phyloP scores from a whole-genome alignment of 2,888 invertebrate genomes.

The Ctena decussata region DNA sequence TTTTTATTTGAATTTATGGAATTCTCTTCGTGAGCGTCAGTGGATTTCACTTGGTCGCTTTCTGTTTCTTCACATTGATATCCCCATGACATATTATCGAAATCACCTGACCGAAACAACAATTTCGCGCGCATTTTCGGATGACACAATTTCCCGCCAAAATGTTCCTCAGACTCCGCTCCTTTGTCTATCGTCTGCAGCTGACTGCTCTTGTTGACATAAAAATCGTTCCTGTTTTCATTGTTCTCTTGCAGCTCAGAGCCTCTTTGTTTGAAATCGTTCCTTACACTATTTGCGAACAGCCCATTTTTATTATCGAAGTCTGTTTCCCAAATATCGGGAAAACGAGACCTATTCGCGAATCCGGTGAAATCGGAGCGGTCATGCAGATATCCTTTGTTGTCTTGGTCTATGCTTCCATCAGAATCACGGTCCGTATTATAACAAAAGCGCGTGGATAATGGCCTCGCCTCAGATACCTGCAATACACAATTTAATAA shows the following conservation, averaged over 20 bases:
- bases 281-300: background rate
- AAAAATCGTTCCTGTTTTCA: background rate
- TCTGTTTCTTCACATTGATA: slow-evolving; percentile 48
- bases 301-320: slow-evolving; percentile 29
- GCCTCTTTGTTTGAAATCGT: slow-evolving; percentile 1
- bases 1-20: background rate
- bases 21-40: background rate
- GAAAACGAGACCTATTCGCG: slow-evolving; percentile 29
- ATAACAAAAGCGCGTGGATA: slow-evolving; percentile 30
- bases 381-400: background rate
- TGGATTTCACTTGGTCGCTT: background rate
- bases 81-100: slow-evolving; percentile 57
- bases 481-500: too few species aligned
- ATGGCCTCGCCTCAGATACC: slow-evolving; percentile 55
- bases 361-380: slow-evolving; percentile 13
- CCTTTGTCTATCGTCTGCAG: slow-evolving; percentile 16
- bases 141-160: slow-evolving; percentile 65
- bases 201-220: slow-evolving; percentile 1
- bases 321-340: slow-evolving; percentile 56
- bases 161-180: slow-evolving; percentile 34
- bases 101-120: slow-evolving; percentile 63
- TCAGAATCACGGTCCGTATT: slow-evolving; percentile 42
- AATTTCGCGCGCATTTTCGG: slow-evolving; percentile 67
- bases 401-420: slow-evolving; percentile 40
- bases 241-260: background rate